Conservation (phyloP, 2,113 vertebrate genomes). For the Eulemur macaco region DNA sequence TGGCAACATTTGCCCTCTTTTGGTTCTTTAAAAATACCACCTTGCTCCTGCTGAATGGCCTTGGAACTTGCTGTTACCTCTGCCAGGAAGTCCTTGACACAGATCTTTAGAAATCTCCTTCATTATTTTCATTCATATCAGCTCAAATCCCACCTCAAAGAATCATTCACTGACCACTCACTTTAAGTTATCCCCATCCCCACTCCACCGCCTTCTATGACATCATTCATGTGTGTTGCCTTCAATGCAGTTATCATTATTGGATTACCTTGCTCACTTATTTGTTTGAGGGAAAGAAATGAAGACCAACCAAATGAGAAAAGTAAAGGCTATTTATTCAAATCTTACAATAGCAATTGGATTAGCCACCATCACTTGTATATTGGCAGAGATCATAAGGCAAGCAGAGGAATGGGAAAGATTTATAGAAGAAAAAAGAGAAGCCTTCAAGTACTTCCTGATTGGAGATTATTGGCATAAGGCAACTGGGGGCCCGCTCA, state of each 20-base stretch:
- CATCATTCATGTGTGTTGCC: background rate
- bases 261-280: background rate
- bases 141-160: background rate
- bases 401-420: background rate
- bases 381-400: background rate
- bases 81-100: background rate
- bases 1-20: background rate
- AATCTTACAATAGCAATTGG: background rate
- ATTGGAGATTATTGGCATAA: background rate
- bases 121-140: background rate
- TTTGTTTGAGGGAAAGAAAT: background rate
- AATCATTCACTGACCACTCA: background rate
- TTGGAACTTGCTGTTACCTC: background rate
- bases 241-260: background rate
- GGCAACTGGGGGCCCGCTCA: background rate
- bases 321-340: background rate
- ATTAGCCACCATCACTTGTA: background rate
- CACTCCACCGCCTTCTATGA: background rate
- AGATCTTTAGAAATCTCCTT: background rate
- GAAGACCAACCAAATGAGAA: background rate
- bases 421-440: background rate
- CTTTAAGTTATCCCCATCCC: background rate
- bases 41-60: background rate
- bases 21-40: background rate
- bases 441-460: background rate